Evolutionary conservation across 53 echinoderm and acorn worm genomes (phyloP).

Genomic region (Paracentrotus lividus): DNA sequence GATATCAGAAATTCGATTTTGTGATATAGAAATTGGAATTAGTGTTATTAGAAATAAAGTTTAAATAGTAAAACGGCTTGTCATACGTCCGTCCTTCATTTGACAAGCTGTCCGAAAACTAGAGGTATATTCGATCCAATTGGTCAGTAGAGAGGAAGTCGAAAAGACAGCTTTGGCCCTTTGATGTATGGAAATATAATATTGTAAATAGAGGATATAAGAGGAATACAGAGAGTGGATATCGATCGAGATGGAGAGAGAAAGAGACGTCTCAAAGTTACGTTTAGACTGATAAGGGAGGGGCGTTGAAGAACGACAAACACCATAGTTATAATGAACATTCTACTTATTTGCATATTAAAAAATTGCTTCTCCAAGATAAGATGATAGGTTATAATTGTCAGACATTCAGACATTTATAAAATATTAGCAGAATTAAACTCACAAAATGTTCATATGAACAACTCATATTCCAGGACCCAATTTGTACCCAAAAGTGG

Average conservation of each 20-base stretch:
- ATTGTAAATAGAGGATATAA: neutral
- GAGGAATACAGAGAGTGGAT: neutral
- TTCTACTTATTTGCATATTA: neutral
- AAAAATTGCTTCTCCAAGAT: neutral
- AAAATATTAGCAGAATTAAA: neutral
- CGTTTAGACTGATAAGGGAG: too few relatives aligned
- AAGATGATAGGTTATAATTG: neutral
- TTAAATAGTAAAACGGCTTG: too few relatives aligned
- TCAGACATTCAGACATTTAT: neutral
- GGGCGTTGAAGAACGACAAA: too few relatives aligned
- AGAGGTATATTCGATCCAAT: neutral
- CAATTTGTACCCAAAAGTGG: neutral
- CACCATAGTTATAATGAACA: too few relatives aligned
- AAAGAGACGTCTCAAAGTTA: neutral
- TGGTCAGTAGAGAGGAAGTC: neutral
- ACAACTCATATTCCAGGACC: constrained; percentile 15
- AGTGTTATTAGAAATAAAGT: too few relatives aligned
- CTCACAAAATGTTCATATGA: neutral
- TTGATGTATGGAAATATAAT: neutral
- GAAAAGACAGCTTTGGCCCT: neutral
- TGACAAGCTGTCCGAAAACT: neutral
- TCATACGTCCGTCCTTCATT: neutral
- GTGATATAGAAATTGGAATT: too few relatives aligned
- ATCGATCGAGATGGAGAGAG: neutral
- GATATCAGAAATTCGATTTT: too few relatives aligned